A percentile compares a stretch with the other conserved stretches of the same genome.
Evolutionary conservation across 2,888 invertebrate species (phyloP).

Genomic region (Idaea biselata): DNA sequence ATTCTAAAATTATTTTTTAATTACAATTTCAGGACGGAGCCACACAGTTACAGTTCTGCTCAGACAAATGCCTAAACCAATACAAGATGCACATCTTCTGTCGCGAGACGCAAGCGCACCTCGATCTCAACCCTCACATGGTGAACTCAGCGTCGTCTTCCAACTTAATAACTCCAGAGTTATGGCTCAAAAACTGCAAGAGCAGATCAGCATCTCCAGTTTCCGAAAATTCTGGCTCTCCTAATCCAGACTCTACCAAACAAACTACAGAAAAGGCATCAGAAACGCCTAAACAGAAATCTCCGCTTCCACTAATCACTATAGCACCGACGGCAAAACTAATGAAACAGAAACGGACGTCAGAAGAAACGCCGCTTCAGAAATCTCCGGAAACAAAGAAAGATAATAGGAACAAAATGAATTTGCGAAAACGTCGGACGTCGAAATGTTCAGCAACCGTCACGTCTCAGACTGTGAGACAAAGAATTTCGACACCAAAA

Average conservation of each 20-base stretch:
- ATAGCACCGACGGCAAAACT: slow-evolving; percentile 84
- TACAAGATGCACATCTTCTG: slow-evolving; percentile 99
- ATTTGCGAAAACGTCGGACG: slow-evolving; percentile 69
- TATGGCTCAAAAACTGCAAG: slow-evolving; percentile 92
- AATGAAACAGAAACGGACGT: slow-evolving; percentile 70
- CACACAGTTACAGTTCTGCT: slow-evolving; percentile 93
- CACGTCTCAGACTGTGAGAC: slow-evolving; percentile 64
- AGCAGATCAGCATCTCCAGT: slow-evolving; percentile 82
- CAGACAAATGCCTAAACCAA: slow-evolving; percentile 96
- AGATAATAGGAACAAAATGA: slow-evolving; percentile 66
- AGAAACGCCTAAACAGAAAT: slow-evolving; percentile 51
- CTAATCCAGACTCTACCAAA: slow-evolving; percentile 58
- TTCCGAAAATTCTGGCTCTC: slow-evolving; percentile 79
- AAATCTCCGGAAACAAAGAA: slow-evolving; percentile 70
- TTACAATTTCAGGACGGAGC: slow-evolving; percentile 87
- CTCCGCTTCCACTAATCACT: slow-evolving; percentile 83
- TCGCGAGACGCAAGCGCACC: slow-evolving; percentile 94
- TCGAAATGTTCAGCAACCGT: slow-evolving; percentile 70
- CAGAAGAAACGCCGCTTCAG: slow-evolving; percentile 59
- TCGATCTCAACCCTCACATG: slow-evolving; percentile 90
- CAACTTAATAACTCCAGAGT: slow-evolving; percentile 91
- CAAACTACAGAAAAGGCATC: slow-evolving; percentile 52
- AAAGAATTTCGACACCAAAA: slow-evolving; percentile 63
- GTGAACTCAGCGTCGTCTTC: slow-evolving; percentile 72
- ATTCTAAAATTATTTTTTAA: slow-evolving; percentile 1